Base-by-base conservation (phyloP, 1,140 invertebrate genomes). In the Diorhabda carinulata region DNA sequence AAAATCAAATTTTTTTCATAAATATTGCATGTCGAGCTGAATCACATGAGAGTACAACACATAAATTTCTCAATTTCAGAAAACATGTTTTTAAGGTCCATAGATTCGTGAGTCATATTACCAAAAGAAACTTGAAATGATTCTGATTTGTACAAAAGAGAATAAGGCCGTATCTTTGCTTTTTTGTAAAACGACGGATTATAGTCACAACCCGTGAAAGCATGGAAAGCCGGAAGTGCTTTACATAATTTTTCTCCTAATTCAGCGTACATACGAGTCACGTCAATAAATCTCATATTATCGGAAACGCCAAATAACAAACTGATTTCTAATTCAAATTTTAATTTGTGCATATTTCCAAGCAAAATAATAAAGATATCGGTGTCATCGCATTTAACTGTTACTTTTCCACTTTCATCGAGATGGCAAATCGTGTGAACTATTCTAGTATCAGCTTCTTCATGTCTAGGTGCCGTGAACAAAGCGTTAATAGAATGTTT, bases 141-240 rank as follows among this genome's bases (percentile, higher is more conserved):
- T 25, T 25, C 25, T 25, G 25, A 25, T 0, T 25, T 25, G 25
- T 25, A 25, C 25, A 25, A 25, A 25, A 25, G 25, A 25, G 25
- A 25, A 25, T 25, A 80, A 59, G 77, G 76, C 71, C 69, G 73
- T 43, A 80, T 68, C 73, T 80, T 80, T 59, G 76, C 78, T 78
- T 79, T 80, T n/a, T 76, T 75, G 61, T 77, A 72, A 74, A 80
- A 81, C 44, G 75, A 73, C 52, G 78, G 73, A 10, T 73, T 78
- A 62, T 79, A 80, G 74, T 81, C 76, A 60, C 73, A 80, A 45
- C 77, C 75, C 57, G 78, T 79, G 67, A 71, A 81, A 5, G 78
- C 77, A 76, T 80, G 76, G 64, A 75, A 80, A 3, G 73, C 76
- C 3, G 73, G 74, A 41, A 80, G 67, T 74, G 70, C 65, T 67